These are phyloP conservation scores for Lophius americanus DNA, from an alignment of 2,797 vertebrate genomes.

Conservation along the genomic window DNA sequence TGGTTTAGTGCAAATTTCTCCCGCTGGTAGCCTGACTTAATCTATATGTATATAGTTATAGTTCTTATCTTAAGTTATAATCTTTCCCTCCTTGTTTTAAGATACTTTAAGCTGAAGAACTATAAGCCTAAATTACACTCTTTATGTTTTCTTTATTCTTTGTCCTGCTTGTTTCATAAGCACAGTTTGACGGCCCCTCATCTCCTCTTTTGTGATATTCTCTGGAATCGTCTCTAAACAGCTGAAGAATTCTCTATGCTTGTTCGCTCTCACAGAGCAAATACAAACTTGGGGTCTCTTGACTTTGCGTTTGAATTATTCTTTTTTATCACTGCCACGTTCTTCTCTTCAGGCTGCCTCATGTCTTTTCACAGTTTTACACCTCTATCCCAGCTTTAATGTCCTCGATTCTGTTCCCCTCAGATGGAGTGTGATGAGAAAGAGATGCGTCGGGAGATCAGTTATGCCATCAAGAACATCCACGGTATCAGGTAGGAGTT, in stretches of 20 bases:
- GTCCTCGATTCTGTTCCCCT: conserved; percentile 7
- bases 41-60: no score
- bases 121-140: not conserved
- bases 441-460: conserved; percentile 95
- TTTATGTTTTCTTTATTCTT: conserved; percentile 1
- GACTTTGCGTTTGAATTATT: not conserved
- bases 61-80: no score
- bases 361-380: not conserved
- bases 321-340: not conserved
- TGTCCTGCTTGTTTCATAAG: conserved; percentile 7
- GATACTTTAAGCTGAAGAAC: not conserved
- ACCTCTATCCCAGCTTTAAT: not conserved
- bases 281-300: not conserved
- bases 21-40: no score
- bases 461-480: conserved; percentile 98
- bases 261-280: conserved; percentile 5
- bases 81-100: not conserved
- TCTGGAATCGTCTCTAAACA: conserved; percentile 11
- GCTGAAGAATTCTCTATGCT: conserved; percentile 6
- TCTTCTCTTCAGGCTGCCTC: not conserved
- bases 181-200: not conserved
- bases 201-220: conserved; percentile 15
- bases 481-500: conserved; percentile 89
- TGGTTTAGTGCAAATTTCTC: not conserved
- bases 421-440: conserved; percentile 99